Evolutionary conservation across 2,797 vertebrate genomes (phyloP), one percentile per base, ranked within the genome.

Genomic region (Ctenochaetus hawaiiensis): DNA sequence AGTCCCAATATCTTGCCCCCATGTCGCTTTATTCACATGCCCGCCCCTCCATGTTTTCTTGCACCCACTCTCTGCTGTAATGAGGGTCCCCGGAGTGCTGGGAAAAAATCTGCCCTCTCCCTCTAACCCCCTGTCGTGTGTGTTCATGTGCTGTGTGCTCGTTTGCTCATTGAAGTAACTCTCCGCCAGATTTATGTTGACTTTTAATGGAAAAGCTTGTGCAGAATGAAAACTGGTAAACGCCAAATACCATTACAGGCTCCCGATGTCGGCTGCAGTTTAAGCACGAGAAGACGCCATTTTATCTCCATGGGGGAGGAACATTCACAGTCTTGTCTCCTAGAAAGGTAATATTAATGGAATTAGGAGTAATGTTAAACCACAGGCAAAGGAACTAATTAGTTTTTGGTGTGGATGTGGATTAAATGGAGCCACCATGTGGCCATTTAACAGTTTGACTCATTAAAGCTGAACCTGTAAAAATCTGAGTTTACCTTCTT

Each of bases 51-150:
- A 8, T 16, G 75, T 86, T 72, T 80, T 68, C 52, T 75, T 77
- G 78, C 84, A 88, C 84, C 87, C 86, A 89, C 89, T 85, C 72
- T 54, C 78, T 44, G 90, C 85, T 74, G 87, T 93, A 92, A 93
- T 91, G 89, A 92, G 89, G 76, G 69, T 75, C 86, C 88, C 89
- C 0, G 66, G 83, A 67, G 89, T 2, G 68, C 74, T 9, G 60
- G 60, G 67, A 57, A 44, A 77, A 82, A 86, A 1, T 71, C 69
- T 69, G 59, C 78, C 88, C 75, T 74, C 84, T 71, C 43, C 76
- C 61, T 81, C 73, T 39, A 44, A 56, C 85, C 76, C 65, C 89
- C 85, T 34, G 41, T 16, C n/a, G 82, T 67, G 80, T 70, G 71
- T 80, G 64, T 83, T 83, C 80, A 77, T 81, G 77, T 73, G 69